Conservation (phyloP, 2,113 vertebrate species). For the Eptesicus fuscus region DNA sequence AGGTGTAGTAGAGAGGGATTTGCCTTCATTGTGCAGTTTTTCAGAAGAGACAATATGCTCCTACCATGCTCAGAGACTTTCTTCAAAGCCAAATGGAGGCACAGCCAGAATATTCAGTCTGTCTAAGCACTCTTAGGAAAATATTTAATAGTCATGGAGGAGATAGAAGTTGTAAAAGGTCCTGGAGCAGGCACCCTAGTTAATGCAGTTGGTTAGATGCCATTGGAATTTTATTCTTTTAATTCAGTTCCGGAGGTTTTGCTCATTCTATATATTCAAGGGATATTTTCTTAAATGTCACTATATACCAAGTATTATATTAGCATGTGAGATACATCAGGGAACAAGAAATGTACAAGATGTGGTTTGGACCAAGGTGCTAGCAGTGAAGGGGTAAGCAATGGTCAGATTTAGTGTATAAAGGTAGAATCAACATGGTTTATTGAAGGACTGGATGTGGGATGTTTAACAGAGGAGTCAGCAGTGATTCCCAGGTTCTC, state of each 20-base stretch:
- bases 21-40: not conserved
- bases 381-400: not conserved
- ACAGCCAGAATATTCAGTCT: not conserved
- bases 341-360: not conserved
- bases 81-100: not conserved
- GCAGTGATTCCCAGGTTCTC: not conserved
- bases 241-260: not conserved
- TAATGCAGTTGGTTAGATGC: not conserved
- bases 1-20: not conserved
- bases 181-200: not conserved
- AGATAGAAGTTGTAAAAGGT: not conserved
- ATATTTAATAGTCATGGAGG: not conserved
- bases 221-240: conserved; percentile 8
- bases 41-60: not conserved
- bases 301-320: not conserved
- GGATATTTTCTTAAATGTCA: not conserved
- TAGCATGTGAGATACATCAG: not conserved
- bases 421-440: not conserved
- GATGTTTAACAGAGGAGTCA: not conserved
- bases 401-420: not conserved
- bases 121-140: not conserved
- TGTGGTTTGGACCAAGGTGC: not conserved
- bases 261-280: not conserved
- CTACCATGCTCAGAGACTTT: not conserved
- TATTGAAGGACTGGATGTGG: not conserved